Evolutionary conservation across 2,888 invertebrate genomes (phyloP), one percentile per base, ranked within the genome.

Genomic region (Pristionchus maxplancki): DNA sequence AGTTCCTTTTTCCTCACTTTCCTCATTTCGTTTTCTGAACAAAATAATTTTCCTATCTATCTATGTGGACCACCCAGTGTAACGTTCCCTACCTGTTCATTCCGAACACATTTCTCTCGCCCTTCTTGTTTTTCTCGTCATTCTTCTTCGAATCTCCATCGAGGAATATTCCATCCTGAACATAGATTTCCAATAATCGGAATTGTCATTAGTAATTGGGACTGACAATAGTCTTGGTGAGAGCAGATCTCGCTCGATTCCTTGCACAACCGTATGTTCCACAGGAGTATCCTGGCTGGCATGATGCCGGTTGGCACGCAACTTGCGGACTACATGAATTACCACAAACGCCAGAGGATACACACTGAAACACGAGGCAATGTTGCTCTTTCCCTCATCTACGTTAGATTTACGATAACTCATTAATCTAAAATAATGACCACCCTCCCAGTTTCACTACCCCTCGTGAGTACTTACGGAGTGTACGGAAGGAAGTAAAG

Each of bases 251-350:
- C 1, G 93, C 94, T 88, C 93, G 87, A 86, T 93, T 94, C 40
- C 94, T 85, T 9, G 94, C 93, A 88, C 94, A 94, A n/a, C 94
- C 94, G 88, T 94, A 94, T 71, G 92, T 93, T 24, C 93, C 93
- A 88, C 94, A 94, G 6, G 93, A 91, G 81, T 94, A 94, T 20
- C 94, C 94, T 8, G 93, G 93, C 86, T 93, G 93, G 82, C 94
- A 94, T 5, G 90, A 89, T 9, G 91, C 88, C 11, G 90, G 89
- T 17, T 88, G 74, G 50, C 92, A 93, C 0, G 91, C 89, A 6
- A 88, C 86, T 17, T 92, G 91, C 13, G 93, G 92, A 31, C 92
- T 91, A 86, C 91, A 91, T 6, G n/a, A n/a, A n/a, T 78, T 78
- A 13, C 93, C 93, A 90, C 93, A 93, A n/a, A 93, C 93, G 37